phyloP scores from a whole-genome alignment of 2,797 vertebrate genomes.

The Synanceia verrucosa region DNA sequence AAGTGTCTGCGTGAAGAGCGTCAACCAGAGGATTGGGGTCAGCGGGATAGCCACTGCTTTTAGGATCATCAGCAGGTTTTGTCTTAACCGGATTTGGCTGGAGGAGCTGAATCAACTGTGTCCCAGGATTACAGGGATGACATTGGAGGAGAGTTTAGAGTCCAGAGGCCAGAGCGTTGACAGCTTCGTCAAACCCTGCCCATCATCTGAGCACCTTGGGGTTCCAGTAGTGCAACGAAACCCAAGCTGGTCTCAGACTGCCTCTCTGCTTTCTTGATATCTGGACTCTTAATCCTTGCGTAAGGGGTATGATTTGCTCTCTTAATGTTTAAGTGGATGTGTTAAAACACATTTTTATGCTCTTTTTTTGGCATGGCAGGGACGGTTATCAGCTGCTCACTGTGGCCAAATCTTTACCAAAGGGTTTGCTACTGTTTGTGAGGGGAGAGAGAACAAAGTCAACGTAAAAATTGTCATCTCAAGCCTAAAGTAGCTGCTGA shows the following conservation, averaged over 20 bases:
- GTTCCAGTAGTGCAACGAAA: slow-evolving; percentile 37
- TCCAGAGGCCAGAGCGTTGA: slow-evolving; percentile 63
- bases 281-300: slow-evolving; percentile 28
- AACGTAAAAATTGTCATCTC: slow-evolving; percentile 69
- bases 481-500: slow-evolving; percentile 71
- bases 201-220: slow-evolving; percentile 37
- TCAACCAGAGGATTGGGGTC: slow-evolving; percentile 83
- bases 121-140: slow-evolving; percentile 88
- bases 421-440: slow-evolving; percentile 38
- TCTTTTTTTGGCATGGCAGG: not conserved
- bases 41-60: slow-evolving; percentile 82
- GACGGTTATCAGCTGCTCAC: slow-evolving; percentile 26
- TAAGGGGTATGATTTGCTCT: slow-evolving; percentile 29
- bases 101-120: slow-evolving; percentile 88
- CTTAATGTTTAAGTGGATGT: not conserved
- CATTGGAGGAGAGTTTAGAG: slow-evolving; percentile 81
- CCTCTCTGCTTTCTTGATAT: slow-evolving; percentile 24
- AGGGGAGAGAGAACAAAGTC: slow-evolving; percentile 43
- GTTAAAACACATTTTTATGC: not conserved
- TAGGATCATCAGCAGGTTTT: slow-evolving; percentile 89
- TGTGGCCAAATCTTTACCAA: slow-evolving; percentile 48
- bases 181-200: slow-evolving; percentile 42
- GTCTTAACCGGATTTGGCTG: slow-evolving; percentile 93
- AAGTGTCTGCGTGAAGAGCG: slow-evolving; percentile 71
- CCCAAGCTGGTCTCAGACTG: slow-evolving; percentile 1